Percentiles rank a stretch among this genome's conserved stretches.
These are phyloP conservation scores for Nansenia antarctica DNA, from an alignment of 2,113 vertebrate species.

Conservation along the genomic window DNA sequence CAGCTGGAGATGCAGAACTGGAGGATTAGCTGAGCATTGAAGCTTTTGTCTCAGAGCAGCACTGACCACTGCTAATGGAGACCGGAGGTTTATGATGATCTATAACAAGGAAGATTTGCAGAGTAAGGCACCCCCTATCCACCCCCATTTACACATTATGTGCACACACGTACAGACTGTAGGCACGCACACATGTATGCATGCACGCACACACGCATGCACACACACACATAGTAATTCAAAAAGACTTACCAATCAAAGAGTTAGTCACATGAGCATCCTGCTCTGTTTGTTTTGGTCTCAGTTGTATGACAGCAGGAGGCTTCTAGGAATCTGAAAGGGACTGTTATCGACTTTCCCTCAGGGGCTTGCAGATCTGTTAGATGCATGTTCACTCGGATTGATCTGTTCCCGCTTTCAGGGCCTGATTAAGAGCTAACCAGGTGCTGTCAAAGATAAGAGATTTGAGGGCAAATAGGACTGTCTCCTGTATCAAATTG, in stretches of 20 bases:
- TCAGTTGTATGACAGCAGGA: neutral
- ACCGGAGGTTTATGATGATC: constrained; percentile 29
- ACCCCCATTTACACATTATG: neutral
- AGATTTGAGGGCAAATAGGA: neutral
- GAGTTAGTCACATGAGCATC: neutral
- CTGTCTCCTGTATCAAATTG: too few relatives aligned
- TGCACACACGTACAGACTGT: neutral
- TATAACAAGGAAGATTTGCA: neutral
- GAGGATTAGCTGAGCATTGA: constrained; percentile 30
- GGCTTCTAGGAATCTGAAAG: neutral
- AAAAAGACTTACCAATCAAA: neutral
- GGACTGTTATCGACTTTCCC: neutral
- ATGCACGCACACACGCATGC: neutral
- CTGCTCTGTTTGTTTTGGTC: too few relatives aligned
- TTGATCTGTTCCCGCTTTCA: neutral
- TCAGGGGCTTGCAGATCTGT: too few relatives aligned
- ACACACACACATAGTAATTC: neutral
- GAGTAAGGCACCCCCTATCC: neutral
- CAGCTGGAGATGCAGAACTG: constrained; percentile 25
- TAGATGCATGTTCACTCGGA: neutral
- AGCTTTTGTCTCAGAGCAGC: constrained; percentile 31
- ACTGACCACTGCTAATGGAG: constrained; percentile 29
- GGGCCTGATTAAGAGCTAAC: neutral
- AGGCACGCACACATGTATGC: neutral
- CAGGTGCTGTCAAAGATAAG: neutral